Conservation (phyloP, 23 tunicate genomes). For the Ciona savignyi region DNA sequence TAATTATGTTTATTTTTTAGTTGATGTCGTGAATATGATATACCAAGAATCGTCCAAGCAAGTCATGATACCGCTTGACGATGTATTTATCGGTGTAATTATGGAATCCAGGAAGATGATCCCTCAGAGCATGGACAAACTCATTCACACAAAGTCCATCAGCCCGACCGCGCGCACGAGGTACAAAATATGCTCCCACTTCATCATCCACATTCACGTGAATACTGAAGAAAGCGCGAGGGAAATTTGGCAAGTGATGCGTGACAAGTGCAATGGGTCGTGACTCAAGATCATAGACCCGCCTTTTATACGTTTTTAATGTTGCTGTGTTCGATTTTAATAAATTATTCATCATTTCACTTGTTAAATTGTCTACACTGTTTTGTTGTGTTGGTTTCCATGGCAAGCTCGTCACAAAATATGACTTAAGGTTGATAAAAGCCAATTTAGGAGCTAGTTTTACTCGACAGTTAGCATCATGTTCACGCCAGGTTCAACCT, state of each 20-base stretch:
- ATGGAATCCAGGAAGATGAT: slow-evolving; percentile 14
- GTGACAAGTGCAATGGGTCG: slow-evolving; percentile 17
- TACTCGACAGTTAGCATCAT: no score
- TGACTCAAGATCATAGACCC: background rate
- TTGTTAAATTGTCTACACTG: background rate
- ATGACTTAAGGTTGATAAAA: background rate
- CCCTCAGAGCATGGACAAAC: slow-evolving; percentile 20
- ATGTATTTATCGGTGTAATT: slow-evolving; percentile 46
- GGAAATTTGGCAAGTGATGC: slow-evolving; percentile 27
- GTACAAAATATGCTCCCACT: slow-evolving; percentile 17
- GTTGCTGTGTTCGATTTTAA: background rate
- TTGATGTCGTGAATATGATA: slow-evolving; percentile 28
- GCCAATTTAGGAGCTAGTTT: background rate
- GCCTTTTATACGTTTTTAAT: background rate
- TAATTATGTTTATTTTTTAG: no score
- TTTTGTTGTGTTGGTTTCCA: background rate
- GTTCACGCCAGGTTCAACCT: background rate
- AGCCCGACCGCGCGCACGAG: background rate
- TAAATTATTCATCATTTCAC: slow-evolving; percentile 1
- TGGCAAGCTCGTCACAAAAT: background rate
- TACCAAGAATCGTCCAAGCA: background rate
- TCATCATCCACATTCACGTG: slow-evolving; percentile 38
- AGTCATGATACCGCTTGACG: slow-evolving; percentile 47
- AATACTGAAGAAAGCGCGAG: slow-evolving; percentile 15
- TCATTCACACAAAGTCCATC: slow-evolving; percentile 30